Evolutionary conservation across 2,888 invertebrate species (phyloP).

Genomic region (Meta bourneti): DNA sequence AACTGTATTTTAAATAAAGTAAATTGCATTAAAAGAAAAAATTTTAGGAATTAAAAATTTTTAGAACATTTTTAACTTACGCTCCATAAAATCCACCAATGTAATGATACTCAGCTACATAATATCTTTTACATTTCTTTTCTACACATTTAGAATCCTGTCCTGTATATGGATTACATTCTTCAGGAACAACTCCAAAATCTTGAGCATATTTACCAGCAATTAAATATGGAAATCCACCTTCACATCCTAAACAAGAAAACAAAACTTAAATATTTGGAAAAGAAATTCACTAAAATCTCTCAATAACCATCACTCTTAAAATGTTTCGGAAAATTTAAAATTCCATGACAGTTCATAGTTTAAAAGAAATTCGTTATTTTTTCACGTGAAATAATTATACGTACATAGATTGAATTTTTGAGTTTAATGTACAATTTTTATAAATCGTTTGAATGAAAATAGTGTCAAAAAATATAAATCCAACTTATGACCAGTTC

Average conservation of each 20-base stretch:
- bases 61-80: constrained; percentile 78
- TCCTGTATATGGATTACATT: constrained; percentile 82
- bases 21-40: background rate
- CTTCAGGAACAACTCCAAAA: constrained; percentile 81
- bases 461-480: too few species aligned
- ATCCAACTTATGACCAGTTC: too few species aligned
- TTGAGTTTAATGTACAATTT: too few species aligned
- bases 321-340: too few species aligned
- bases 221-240: constrained; percentile 81
- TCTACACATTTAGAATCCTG: constrained; percentile 80
- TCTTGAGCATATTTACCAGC: constrained; percentile 81
- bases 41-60: too few species aligned
- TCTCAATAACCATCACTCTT: too few species aligned
- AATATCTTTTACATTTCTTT: constrained; percentile 80
- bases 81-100: constrained; percentile 83
- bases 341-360: too few species aligned
- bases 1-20: background rate
- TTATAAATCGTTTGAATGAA: too few species aligned
- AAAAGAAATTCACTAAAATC: background rate
- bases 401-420: too few species aligned
- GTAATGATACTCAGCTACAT: constrained; percentile 82
- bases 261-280: background rate
- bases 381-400: too few species aligned
- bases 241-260: constrained; percentile 79
- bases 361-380: too few species aligned